Percentiles rank a stretch among this genome's conserved stretches.
Conservation (phyloP, 2,113 vertebrate species). For the Hystrix cristata region DNA sequence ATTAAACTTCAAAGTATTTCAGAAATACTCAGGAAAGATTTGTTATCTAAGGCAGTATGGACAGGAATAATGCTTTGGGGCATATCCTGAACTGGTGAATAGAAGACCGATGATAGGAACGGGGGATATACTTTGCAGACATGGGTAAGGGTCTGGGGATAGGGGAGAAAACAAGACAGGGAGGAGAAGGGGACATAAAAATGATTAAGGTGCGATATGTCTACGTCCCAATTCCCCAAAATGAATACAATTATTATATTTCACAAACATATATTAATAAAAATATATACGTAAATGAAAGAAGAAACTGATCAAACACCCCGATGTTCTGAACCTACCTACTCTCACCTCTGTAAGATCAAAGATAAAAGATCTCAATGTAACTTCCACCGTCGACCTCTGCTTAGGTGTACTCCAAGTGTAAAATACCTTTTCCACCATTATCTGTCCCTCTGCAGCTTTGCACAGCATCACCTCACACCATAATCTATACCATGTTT, state of each 20-base stretch:
- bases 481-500: neutral
- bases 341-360: neutral
- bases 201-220: neutral
- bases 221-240: neutral
- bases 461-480: neutral
- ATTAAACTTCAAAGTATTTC: constrained; percentile 35
- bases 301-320: neutral
- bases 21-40: neutral
- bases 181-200: neutral
- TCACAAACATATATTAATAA: neutral
- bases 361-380: neutral
- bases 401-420: neutral
- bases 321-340: neutral
- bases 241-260: neutral
- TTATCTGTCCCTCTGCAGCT: neutral
- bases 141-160: neutral
- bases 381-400: neutral
- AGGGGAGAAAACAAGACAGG: neutral
- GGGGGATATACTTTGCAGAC: no score
- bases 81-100: neutral
- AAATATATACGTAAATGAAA: neutral
- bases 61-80: neutral
- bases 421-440: neutral
- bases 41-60: neutral
- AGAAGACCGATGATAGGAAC: neutral